phyloP scores from a whole-genome alignment of 2,888 invertebrate species.

The Sinopyrophorus schimmeli region DNA sequence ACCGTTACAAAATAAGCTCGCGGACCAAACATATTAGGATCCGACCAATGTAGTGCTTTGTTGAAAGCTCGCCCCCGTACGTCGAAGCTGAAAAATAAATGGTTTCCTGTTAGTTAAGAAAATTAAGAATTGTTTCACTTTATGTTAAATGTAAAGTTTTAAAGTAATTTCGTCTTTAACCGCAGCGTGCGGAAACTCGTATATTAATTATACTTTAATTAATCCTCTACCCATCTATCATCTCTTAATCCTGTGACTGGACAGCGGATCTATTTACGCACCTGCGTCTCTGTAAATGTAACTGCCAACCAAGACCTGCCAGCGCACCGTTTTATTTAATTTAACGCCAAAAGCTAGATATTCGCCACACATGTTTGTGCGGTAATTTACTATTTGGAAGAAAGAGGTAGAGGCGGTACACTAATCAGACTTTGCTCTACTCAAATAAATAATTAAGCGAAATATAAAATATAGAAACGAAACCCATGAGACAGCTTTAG shows the following conservation, averaged over 20 bases:
- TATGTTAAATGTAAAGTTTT: not conserved
- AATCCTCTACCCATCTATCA: constrained; percentile 38
- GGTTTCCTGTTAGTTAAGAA: too few species aligned
- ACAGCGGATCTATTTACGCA: constrained; percentile 33
- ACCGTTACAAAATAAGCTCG: constrained; percentile 83
- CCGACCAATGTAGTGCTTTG: constrained; percentile 83
- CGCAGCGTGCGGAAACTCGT: not conserved
- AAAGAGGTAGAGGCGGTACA: too few species aligned
- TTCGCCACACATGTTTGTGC: too few species aligned
- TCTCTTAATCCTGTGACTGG: constrained; percentile 36
- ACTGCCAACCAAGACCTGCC: constrained; percentile 16
- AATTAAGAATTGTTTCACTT: too few species aligned
- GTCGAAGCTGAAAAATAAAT: constrained; percentile 76
- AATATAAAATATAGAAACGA: constrained; percentile 31
- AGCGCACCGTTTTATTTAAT: too few species aligned
- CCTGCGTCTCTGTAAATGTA: constrained; percentile 28
- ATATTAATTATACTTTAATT: constrained; percentile 30
- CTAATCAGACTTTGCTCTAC: too few species aligned
- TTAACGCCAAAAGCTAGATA: too few species aligned
- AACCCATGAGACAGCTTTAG: constrained; percentile 43
- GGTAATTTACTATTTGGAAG: too few species aligned
- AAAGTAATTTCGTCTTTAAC: not conserved
- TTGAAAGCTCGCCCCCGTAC: constrained; percentile 80
- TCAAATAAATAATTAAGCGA: constrained; percentile 13
- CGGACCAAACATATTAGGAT: constrained; percentile 79